phyloP scores from a whole-genome alignment of 2,797 vertebrate species.

The Macroramphosus scolopax region DNA sequence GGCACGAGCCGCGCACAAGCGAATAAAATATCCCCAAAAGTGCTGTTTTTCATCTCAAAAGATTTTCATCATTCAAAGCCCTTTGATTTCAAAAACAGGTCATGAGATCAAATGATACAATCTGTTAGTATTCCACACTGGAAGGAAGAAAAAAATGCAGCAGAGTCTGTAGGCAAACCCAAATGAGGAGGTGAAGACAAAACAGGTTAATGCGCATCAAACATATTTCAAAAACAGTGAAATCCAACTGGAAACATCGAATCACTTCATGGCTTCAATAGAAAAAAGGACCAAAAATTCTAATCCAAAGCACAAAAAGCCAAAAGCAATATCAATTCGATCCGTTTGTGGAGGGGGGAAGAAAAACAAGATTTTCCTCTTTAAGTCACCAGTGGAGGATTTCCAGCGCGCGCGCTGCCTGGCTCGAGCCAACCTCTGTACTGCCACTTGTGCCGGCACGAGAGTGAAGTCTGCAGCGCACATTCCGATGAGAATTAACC shows the following conservation, averaged over 20 bases:
- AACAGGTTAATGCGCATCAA: constrained; percentile 51
- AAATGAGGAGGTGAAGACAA: constrained; percentile 34
- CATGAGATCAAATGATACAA: constrained; percentile 11
- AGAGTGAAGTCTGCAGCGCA: constrained; percentile 47
- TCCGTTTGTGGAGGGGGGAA: no score
- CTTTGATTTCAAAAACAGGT: constrained; percentile 28
- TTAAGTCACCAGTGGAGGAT: constrained; percentile 14
- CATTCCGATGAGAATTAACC: constrained; percentile 50
- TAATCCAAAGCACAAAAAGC: no score
- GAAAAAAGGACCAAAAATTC: no score
- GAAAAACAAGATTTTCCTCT: not conserved
- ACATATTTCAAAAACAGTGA: constrained; percentile 56
- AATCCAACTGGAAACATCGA: constrained; percentile 48
- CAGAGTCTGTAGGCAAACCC: constrained; percentile 33
- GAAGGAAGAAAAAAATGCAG: not conserved
- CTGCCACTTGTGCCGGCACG: constrained; percentile 51
- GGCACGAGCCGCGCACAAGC: constrained; percentile 61
- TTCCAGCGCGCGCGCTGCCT: constrained; percentile 40
- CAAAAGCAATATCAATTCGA: no score
- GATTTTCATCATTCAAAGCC: constrained; percentile 59
- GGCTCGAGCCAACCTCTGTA: constrained; percentile 51
- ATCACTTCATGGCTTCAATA: constrained; percentile 22
- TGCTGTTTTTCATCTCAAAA: constrained; percentile 73
- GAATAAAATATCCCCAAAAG: constrained; percentile 54
- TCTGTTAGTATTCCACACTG: constrained; percentile 46